Evolutionary conservation across 2,113 vertebrate species (phyloP).

Genomic region (Salvelinus sp.): DNA sequence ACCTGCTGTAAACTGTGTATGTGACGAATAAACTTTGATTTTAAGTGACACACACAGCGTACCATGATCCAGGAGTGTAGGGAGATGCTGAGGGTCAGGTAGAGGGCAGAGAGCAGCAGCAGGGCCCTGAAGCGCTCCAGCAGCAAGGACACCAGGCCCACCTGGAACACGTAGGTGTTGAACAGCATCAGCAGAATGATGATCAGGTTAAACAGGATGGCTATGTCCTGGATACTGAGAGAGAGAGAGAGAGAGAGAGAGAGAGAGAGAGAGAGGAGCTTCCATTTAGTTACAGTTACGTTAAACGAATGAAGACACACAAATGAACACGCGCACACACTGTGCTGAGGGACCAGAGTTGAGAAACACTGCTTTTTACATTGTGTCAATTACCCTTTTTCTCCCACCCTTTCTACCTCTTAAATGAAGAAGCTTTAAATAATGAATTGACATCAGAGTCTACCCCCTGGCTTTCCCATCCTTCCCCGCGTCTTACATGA

Average conservation of each 20-base stretch:
- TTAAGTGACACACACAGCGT: constrained; percentile 7
- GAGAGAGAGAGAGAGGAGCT: too few species aligned
- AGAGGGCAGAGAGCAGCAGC: constrained; percentile 80
- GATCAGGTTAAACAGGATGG: constrained; percentile 89
- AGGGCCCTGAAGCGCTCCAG: constrained; percentile 87
- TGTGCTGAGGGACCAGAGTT: too few species aligned
- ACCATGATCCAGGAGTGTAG: constrained; percentile 93
- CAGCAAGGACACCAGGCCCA: constrained; percentile 86
- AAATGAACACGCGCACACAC: too few species aligned
- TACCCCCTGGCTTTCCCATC: neutral
- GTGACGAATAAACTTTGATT: too few species aligned
- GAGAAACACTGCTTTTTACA: too few species aligned
- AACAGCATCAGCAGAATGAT: constrained; percentile 95
- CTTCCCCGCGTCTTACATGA: constrained; percentile 79
- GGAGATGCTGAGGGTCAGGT: constrained; percentile 85
- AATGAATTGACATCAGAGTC: too few species aligned
- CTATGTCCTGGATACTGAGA: constrained; percentile 88
- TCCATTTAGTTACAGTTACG: too few species aligned
- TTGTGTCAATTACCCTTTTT: too few species aligned
- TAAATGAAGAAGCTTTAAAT: too few species aligned
- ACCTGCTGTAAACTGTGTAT: too few species aligned
- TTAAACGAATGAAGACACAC: too few species aligned
- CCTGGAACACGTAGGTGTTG: constrained; percentile 95
- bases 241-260: neutral
- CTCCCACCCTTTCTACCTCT: neutral